phyloP scores from a whole-genome alignment of 2,797 vertebrate species.

The Sebastes diaconus region DNA sequence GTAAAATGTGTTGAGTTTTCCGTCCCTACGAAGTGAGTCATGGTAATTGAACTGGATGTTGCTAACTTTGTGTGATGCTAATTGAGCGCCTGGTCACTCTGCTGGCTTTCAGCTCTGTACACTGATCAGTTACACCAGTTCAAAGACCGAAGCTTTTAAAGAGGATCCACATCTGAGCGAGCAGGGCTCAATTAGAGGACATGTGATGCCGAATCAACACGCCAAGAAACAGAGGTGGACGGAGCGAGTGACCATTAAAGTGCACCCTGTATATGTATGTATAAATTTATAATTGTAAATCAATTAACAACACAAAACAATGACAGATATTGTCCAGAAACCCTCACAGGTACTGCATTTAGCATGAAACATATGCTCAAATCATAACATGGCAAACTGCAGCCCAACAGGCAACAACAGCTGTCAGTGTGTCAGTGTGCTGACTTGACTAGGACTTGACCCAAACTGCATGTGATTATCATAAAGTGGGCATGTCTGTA shows the following conservation, averaged over 20 bases:
- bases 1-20: neutral
- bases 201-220: constrained; percentile 1
- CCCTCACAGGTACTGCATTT: too few species aligned
- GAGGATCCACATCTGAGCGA: constrained; percentile 16
- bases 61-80: constrained; percentile 43
- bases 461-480: too few species aligned
- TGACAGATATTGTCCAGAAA: too few species aligned
- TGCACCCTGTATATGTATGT: neutral
- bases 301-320: too few species aligned
- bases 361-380: too few species aligned
- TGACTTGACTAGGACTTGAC: too few species aligned
- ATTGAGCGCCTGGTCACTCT: constrained; percentile 28
- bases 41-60: neutral
- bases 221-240: neutral
- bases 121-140: constrained; percentile 32
- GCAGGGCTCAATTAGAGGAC: constrained; percentile 30
- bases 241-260: neutral
- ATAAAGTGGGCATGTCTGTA: too few species aligned
- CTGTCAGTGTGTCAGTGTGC: too few species aligned
- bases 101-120: constrained; percentile 34
- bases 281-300: too few species aligned
- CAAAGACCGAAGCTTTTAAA: constrained; percentile 45
- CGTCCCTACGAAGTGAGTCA: neutral
- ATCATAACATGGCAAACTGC: too few species aligned
- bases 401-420: too few species aligned